Percentiles rank a stretch among this genome's conserved stretches.
These are phyloP conservation scores for Notocelia uddmanniana DNA, from an alignment of 2,888 invertebrate genomes.

Conservation along the genomic window DNA sequence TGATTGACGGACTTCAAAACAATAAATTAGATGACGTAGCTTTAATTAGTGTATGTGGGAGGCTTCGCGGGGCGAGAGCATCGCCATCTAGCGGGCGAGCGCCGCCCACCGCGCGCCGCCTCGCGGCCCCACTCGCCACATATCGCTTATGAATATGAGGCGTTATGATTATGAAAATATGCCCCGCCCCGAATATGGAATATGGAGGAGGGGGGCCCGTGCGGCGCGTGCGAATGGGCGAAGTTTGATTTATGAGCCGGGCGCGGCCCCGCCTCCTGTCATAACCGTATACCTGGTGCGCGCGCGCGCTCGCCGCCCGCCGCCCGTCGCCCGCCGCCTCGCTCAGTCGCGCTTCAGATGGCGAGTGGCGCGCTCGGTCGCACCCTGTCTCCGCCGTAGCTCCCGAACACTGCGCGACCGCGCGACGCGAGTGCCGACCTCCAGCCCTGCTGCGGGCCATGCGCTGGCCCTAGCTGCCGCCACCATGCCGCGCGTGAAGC, in stretches of 20 bases:
- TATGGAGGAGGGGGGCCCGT: slow-evolving; percentile 87
- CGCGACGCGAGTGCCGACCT: slow-evolving; percentile 60
- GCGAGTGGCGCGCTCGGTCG: slow-evolving; percentile 81
- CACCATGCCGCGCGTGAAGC: slow-evolving; percentile 84
- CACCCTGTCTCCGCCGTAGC: slow-evolving; percentile 66
- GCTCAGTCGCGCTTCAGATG: slow-evolving; percentile 85
- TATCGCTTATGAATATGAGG: slow-evolving; percentile 86
- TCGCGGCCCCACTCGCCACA: slow-evolving; percentile 66
- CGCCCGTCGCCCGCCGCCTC: slow-evolving; percentile 73
- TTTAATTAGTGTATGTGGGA: slow-evolving; percentile 82
- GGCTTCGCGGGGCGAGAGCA: slow-evolving; percentile 77
- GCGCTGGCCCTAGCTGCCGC: slow-evolving; percentile 75
- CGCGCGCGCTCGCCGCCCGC: slow-evolving; percentile 78
- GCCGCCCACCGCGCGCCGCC: slow-evolving; percentile 71
- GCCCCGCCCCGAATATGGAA: slow-evolving; percentile 87
- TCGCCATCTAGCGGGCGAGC: slow-evolving; percentile 83
- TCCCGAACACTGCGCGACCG: slow-evolving; percentile 50
- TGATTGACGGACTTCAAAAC: slow-evolving; percentile 63
- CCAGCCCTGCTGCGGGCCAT: slow-evolving; percentile 69
- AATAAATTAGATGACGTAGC: slow-evolving; percentile 78
- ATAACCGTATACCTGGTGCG: slow-evolving; percentile 88
- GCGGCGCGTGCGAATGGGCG: slow-evolving; percentile 88
- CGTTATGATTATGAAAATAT: slow-evolving; percentile 86
- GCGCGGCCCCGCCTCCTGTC: slow-evolving; percentile 89
- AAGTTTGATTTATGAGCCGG: slow-evolving; percentile 89